Conservation (phyloP, 2,797 vertebrate species). For the Oophaga sylvatica region DNA sequence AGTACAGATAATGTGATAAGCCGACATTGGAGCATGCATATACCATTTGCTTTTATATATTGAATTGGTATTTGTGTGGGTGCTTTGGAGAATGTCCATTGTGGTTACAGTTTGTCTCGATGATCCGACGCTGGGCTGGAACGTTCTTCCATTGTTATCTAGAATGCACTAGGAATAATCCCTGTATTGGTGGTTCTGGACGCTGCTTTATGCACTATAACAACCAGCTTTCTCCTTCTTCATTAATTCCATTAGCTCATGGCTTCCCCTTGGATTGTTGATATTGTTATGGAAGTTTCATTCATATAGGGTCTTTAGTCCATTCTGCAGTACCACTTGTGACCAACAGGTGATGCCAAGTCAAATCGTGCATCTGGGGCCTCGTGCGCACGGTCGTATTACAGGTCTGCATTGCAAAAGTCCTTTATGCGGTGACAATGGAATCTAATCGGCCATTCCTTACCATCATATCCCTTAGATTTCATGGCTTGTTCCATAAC, state of each 20-base stretch:
- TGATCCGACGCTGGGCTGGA: too few relatives aligned
- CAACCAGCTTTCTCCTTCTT: too few relatives aligned
- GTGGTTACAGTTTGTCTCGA: not conserved
- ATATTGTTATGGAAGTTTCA: not conserved
- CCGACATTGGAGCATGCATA: not conserved
- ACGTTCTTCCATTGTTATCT: too few relatives aligned
- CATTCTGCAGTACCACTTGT: not conserved
- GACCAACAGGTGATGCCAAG: not conserved
- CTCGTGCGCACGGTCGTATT: not conserved
- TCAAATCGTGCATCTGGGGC: not conserved
- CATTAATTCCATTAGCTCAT: not conserved
- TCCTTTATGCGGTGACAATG: too few relatives aligned
- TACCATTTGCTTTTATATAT: not conserved
- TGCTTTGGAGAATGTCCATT: not conserved
- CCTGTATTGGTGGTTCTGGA: too few relatives aligned
- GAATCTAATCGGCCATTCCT: too few relatives aligned
- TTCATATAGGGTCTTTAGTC: not conserved
- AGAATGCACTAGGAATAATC: too few relatives aligned
- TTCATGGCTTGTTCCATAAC: too few relatives aligned
- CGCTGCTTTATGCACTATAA: not conserved
- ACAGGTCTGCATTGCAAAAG: not conserved
- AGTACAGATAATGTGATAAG: not conserved
- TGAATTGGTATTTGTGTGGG: not conserved
- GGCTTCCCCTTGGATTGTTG: not conserved
- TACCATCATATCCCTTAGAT: too few relatives aligned